Evolutionary conservation across 2,888 invertebrate genomes (phyloP), one percentile per base, ranked within the genome.

Genomic region (Phaonia tiefii): DNA sequence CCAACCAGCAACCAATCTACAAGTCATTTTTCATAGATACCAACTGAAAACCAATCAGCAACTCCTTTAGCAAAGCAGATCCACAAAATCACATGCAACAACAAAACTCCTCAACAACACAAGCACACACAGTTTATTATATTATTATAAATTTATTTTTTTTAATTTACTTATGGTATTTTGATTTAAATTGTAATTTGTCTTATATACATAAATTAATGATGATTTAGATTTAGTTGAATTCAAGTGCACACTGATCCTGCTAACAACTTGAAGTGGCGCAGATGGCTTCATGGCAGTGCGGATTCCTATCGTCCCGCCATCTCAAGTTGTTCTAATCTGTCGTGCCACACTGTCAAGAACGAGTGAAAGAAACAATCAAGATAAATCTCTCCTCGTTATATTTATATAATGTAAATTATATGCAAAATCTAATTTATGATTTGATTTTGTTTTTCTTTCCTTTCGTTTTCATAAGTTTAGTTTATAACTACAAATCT

Each of bases 21-120:
- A 49, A 79, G 82, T 82, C 81, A 81, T 81, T 75, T 80, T 56
- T 74, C 60, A 71, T 77, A 80, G 54, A 77, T 80, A 77, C n/a
- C 65, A 79, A 79, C 65, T 46, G 54, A 82, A 82, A 72, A 79
- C 74, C 77, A 80, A 77, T 42, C 42, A 42, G 17, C 63, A 10
- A 37, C 22, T 63, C 72, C 66, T 77, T 79, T 63, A 76, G 76
- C 56, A 73, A 67, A 51, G 26, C 60, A 71, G 31, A 75, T 56
- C 60, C 17, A 17, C 63, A 66, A 70, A 71, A 75, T 42, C 72
- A 67, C 66, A 69, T 71, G 58, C 66, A 70, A 51, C 42, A 79
- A 65, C 75, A 79, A 69, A 74, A 66, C 65, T 82, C 77, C 76
- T 76, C 69, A 75, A 74, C 22, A 44, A 44, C 44, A 44, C 44